These are phyloP conservation scores for pig (Sus scrofa) DNA, from an alignment of 2,113 vertebrate genomes.

Conservation along the genomic window T2T-Sscrofa CM000823.6:57330501-57331000, in stretches of 20 bases:
- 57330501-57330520: not conserved
- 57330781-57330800: not conserved
- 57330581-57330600: not conserved
- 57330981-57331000: too few species aligned
- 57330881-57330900: not conserved
- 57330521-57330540: not conserved
- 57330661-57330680: too few species aligned
- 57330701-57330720: too few species aligned
- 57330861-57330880: not conserved
- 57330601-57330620: not conserved
- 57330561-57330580: not conserved
- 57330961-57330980: too few species aligned
- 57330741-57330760: not conserved
- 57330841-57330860: not conserved
- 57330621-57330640: not conserved
- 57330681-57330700: too few species aligned
- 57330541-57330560: not conserved
- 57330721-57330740: too few species aligned
- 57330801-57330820: not conserved
- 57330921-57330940: too few species aligned
- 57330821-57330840: not conserved
- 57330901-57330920: too few species aligned
- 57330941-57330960: too few species aligned
- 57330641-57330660: slow-evolving; percentile 26
- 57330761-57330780: not conserved